Conservation (phyloP, 2,888 invertebrate species). For the Pammene fasciana region DNA sequence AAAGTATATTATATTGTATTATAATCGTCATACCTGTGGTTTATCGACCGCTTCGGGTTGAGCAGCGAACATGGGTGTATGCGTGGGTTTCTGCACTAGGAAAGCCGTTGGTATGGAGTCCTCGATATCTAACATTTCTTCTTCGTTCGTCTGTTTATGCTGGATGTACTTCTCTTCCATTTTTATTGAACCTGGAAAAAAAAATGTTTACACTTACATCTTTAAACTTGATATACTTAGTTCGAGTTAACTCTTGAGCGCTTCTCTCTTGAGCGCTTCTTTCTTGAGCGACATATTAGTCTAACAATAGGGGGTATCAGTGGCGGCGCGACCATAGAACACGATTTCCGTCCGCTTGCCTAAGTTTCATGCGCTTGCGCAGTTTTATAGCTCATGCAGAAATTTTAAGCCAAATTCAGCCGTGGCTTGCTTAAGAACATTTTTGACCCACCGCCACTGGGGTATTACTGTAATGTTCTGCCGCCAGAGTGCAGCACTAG, state of each 20-base stretch:
- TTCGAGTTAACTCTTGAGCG: constrained; percentile 70
- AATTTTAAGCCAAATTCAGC: too few relatives aligned
- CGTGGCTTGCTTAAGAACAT: too few relatives aligned
- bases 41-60: constrained; percentile 74
- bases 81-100: constrained; percentile 78
- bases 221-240: constrained; percentile 60
- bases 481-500: too few relatives aligned
- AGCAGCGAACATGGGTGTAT: constrained; percentile 73
- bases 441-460: too few relatives aligned
- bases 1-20: background rate
- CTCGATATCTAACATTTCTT: constrained; percentile 81
- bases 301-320: too few relatives aligned
- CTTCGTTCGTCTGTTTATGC: constrained; percentile 73
- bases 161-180: constrained; percentile 83
- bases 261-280: constrained; percentile 58
- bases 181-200: constrained; percentile 74
- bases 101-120: constrained; percentile 82
- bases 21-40: constrained; percentile 53
- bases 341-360: too few relatives aligned
- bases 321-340: too few relatives aligned
- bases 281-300: too few relatives aligned
- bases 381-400: too few relatives aligned
- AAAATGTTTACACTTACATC: background rate
- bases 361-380: too few relatives aligned
- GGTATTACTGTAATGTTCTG: too few relatives aligned